Base-by-base conservation (phyloP, 2,113 vertebrate species). In the Hymenochirus boettgeri region DNA sequence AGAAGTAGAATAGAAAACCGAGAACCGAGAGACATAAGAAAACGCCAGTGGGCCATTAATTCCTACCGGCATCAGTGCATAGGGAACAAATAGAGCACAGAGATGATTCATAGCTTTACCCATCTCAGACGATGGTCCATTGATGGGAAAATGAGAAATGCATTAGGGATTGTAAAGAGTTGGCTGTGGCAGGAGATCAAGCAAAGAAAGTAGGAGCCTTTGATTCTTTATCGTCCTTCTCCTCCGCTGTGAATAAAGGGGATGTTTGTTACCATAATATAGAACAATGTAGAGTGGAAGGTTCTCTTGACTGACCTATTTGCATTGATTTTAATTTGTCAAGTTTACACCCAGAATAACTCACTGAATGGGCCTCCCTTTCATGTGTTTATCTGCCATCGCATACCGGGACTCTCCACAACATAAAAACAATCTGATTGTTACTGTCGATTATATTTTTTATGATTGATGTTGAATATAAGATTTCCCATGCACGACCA, bases 211-310 rank as follows among this genome's bases (percentile, higher is more conserved):
- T 17, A 21, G 33, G 27, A 39, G 19, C 50, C 1, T 62, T 29
- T 63, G 22, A 37, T 27, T 54, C 33, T 42, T 27, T 31, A 33
- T 22, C 61, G 10, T 26, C 47, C 50, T 53, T 50, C 33, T 50
- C 37, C 23, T 53, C 39, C 52, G 23, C 27, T 42, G 23, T 6
- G 50, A 22, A 26, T 26, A 35, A 19, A 53, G 50, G 18, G 47
- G 46, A 56, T 65, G 35, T 50, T 65, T 65, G 26, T 65, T 65
- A 31, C 52, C 53, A 47, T 57, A 57, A 65, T 33, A 57, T 57
- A 57, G 42, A 24, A 37, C 23, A 2, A 24, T 33, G 26, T 46
- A 22, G 37, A 65, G 42, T 11, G 37, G 12, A 19, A 48, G n/a
- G 24, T 29, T 33, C 19, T 35, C 54, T 48, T 26, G 53, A 13